Evolutionary conservation across 2,797 vertebrate genomes (phyloP).

Genomic region (Tachyglossus aculeatus): DNA sequence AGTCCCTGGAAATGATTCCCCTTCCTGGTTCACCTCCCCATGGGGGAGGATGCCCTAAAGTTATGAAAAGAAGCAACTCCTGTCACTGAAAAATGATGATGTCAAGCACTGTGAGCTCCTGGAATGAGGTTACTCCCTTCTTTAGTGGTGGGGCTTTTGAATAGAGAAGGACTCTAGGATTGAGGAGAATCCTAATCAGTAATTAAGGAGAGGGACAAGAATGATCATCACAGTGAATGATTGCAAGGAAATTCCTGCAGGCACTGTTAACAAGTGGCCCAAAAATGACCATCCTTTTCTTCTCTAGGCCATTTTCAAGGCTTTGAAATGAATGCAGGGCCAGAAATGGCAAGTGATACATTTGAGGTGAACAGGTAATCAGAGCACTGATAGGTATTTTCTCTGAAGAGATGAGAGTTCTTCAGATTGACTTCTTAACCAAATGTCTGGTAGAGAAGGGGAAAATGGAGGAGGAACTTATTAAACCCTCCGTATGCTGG

Average conservation of each 20-base stretch:
- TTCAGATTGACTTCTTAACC: not conserved
- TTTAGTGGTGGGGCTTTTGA: not conserved
- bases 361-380: not conserved
- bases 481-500: slow-evolving; percentile 41
- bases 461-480: slow-evolving; percentile 50
- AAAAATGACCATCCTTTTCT: not conserved
- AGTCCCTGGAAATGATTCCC: too few species aligned
- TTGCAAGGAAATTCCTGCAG: not conserved
- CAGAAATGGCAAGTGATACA: not conserved
- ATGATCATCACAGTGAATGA: too few species aligned
- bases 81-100: too few species aligned
- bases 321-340: not conserved
- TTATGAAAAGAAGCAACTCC: too few species aligned
- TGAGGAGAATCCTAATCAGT: not conserved
- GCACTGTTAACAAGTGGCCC: not conserved
- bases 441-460: slow-evolving; percentile 28
- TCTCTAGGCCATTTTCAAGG: not conserved
- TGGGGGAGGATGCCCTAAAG: too few species aligned
- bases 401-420: not conserved
- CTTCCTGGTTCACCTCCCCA: too few species aligned
- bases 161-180: too few species aligned
- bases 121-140: too few species aligned
- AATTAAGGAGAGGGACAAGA: not conserved
- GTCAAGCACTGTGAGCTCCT: too few species aligned
- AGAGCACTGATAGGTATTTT: not conserved